phyloP scores from a whole-genome alignment of 2,797 vertebrate genomes.

The Fringilla coelebs region DNA sequence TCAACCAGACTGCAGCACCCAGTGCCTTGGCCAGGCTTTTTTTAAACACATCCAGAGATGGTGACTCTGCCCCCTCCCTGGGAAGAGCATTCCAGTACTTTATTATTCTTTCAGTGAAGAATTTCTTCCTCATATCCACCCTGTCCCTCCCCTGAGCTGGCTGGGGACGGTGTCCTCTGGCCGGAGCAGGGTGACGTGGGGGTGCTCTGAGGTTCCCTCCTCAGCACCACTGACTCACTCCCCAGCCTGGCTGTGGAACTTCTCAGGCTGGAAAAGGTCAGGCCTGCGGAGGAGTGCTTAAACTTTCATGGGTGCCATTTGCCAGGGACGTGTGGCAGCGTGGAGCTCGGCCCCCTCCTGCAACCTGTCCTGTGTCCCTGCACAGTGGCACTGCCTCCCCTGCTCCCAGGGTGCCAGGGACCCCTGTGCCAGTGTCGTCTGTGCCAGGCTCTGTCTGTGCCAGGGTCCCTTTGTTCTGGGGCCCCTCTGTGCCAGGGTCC shows the following conservation, averaged over 20 bases:
- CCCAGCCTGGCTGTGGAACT: constrained; percentile 2
- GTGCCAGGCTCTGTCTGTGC: not conserved
- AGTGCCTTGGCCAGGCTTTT: too few species aligned
- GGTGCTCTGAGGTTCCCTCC: constrained; percentile 1
- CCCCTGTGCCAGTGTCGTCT: too few species aligned
- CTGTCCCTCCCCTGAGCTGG: too few species aligned
- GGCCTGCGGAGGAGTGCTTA: constrained; percentile 21
- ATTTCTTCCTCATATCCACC: too few species aligned
- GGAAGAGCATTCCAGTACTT: too few species aligned
- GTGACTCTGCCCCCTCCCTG: too few species aligned
- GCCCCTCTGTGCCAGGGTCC: not conserved
- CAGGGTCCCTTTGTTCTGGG: not conserved
- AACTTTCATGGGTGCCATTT: constrained; percentile 34
- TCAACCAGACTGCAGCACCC: too few species aligned
- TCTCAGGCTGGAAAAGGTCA: not conserved
- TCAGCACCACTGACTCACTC: not conserved
- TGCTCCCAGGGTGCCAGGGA: too few species aligned
- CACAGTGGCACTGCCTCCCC: not conserved
- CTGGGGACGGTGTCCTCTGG: too few species aligned
- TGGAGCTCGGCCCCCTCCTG: not conserved
- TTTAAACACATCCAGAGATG: too few species aligned
- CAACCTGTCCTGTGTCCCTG: accelerated
- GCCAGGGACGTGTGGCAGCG: not conserved
- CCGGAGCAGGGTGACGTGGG: not conserved
- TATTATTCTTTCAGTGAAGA: too few species aligned